These are phyloP conservation scores for Phainopepla nitens DNA, from an alignment of 2,113 vertebrate species.

Conservation along the genomic window DNA sequence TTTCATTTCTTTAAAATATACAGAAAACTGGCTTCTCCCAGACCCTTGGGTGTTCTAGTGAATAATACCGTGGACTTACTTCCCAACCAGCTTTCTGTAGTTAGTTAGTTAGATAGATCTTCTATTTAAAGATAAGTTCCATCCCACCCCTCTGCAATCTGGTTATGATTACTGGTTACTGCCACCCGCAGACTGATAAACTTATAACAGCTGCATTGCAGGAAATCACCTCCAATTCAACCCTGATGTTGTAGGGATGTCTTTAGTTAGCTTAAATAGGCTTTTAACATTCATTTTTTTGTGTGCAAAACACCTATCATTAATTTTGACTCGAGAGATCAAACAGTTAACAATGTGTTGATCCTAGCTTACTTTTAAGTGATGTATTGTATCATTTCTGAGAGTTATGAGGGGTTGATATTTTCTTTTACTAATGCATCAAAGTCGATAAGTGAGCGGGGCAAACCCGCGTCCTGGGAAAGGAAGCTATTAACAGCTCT, in stretches of 20 bases:
- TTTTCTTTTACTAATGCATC: constrained; percentile 69
- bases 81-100: constrained; percentile 13
- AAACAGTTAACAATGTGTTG: constrained; percentile 81
- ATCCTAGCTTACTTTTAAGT: constrained; percentile 73
- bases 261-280: constrained; percentile 74
- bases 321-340: constrained; percentile 76
- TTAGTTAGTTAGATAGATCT: background rate
- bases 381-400: constrained; percentile 72
- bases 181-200: constrained; percentile 82
- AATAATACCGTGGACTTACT: background rate
- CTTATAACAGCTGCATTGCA: constrained; percentile 78
- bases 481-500: constrained; percentile 78
- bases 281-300: constrained; percentile 73
- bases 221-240: constrained; percentile 75
- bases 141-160: constrained; percentile 63
- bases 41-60: constrained; percentile 16
- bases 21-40: background rate
- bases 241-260: constrained; percentile 72
- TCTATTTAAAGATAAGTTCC: constrained; percentile 59
- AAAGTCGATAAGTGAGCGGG: constrained; percentile 51
- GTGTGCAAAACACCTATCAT: constrained; percentile 76
- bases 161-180: constrained; percentile 76
- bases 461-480: constrained; percentile 59
- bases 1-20: constrained; percentile 36
- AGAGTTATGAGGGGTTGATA: constrained; percentile 70